A percentile compares a stretch with the other conserved stretches of the same genome.
phyloP scores from a whole-genome alignment of 2,888 invertebrate species.

The Erebia aethiops region DNA sequence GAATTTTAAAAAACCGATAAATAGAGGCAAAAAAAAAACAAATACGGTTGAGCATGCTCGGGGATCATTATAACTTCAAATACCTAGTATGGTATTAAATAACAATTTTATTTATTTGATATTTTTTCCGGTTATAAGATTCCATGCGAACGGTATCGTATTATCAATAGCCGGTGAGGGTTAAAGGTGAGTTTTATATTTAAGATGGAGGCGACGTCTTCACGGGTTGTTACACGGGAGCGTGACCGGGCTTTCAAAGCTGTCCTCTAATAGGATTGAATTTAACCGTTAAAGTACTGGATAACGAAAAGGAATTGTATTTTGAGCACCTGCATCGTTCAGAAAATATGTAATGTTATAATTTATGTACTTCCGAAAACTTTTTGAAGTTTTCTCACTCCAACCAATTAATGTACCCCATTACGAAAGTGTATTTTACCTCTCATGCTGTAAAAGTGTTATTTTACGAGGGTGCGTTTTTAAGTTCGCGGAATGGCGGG shows the following conservation, averaged over 20 bases:
- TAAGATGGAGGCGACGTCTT: conserved; percentile 14
- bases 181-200: conserved; percentile 8
- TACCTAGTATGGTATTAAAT: background rate
- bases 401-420: too few relatives aligned
- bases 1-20: too few relatives aligned
- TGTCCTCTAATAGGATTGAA: conserved; percentile 17
- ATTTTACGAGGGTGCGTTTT: too few relatives aligned
- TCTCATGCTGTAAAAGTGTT: too few relatives aligned
- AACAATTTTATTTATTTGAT: background rate
- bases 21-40: too few relatives aligned
- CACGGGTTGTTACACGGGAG: conserved; percentile 16
- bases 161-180: conserved; percentile 5
- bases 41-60: too few relatives aligned
- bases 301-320: background rate
- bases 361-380: too few relatives aligned
- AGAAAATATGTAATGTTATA: too few relatives aligned
- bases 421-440: too few relatives aligned
- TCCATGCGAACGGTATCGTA: background rate
- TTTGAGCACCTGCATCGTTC: background rate
- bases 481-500: too few relatives aligned
- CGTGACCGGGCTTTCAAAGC: conserved; percentile 13
- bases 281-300: conserved; percentile 11
- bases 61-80: background rate
- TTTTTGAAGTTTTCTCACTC: too few relatives aligned
- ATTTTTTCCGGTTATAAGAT: background rate